Percentiles rank a stretch among this genome's conserved stretches.
Evolutionary conservation across 2,888 invertebrate species (phyloP).

Genomic region (Nephrotoma guestfalica): DNA sequence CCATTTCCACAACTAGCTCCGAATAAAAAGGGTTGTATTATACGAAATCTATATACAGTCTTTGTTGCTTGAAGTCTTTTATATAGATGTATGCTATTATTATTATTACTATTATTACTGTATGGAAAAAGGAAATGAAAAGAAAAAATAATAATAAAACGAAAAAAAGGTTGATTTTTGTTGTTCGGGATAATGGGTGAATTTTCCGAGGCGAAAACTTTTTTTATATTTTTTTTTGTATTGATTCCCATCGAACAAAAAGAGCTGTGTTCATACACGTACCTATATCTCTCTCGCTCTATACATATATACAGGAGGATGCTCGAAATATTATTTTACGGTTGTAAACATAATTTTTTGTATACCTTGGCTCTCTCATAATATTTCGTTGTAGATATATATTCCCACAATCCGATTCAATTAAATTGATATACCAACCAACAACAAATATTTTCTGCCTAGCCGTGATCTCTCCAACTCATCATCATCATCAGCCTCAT

Average conservation of each 20-base stretch:
- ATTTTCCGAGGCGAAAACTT: neutral
- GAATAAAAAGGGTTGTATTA: neutral
- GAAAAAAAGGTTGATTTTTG: neutral
- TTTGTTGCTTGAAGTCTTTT: neutral
- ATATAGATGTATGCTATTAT: neutral
- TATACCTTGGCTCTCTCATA: neutral
- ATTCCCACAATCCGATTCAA: neutral
- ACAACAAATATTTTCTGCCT: neutral
- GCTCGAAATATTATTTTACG: neutral
- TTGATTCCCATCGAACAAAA: neutral
- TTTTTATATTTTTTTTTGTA: neutral
- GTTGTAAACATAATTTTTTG: neutral
- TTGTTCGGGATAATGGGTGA: neutral
- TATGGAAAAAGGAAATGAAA: neutral
- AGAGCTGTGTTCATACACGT: neutral
- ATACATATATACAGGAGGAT: neutral
- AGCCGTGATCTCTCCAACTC: neutral
- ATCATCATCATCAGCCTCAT: neutral
- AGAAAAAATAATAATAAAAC: neutral
- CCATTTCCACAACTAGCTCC: neutral
- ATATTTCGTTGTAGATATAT: neutral
- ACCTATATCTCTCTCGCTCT: neutral
- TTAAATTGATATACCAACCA: neutral
- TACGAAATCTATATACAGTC: neutral
- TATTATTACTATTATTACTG: neutral